A percentile compares a stretch with the other conserved stretches of the same genome.
phyloP scores from a whole-genome alignment of 2,797 vertebrate species.

The Ptychadena robeensis region DNA sequence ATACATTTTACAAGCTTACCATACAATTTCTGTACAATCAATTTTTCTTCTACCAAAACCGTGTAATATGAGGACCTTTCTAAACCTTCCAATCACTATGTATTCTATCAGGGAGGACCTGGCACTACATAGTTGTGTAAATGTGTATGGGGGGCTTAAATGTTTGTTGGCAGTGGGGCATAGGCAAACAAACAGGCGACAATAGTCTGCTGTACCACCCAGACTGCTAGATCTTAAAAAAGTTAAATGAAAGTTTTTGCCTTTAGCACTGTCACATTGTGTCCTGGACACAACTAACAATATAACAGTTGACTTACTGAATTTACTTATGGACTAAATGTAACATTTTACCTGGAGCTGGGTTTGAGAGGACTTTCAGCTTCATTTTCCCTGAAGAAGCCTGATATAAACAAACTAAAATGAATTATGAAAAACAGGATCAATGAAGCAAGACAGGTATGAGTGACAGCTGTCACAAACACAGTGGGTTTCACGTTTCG shows the following conservation, averaged over 20 bases:
- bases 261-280: neutral
- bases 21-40: no score
- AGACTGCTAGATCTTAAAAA: neutral
- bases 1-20: no score
- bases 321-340: neutral
- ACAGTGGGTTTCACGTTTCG: neutral
- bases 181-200: no score
- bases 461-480: neutral
- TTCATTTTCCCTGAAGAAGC: conserved; percentile 82
- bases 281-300: neutral
- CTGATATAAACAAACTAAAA: conserved; percentile 66
- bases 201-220: no score
- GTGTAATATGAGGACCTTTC: no score
- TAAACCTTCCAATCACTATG: no score
- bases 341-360: conserved; percentile 72
- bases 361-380: conserved; percentile 82
- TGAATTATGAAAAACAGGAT: neutral
- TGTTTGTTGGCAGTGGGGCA: no score
- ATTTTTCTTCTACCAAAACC: no score
- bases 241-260: neutral
- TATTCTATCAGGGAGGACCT: no score
- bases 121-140: no score
- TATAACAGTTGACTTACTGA: neutral
- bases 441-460: neutral
- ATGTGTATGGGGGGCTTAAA: no score